Evolutionary conservation across 1,140 invertebrate species (phyloP).

Genomic region (Drosophila gunungcola): DNA sequence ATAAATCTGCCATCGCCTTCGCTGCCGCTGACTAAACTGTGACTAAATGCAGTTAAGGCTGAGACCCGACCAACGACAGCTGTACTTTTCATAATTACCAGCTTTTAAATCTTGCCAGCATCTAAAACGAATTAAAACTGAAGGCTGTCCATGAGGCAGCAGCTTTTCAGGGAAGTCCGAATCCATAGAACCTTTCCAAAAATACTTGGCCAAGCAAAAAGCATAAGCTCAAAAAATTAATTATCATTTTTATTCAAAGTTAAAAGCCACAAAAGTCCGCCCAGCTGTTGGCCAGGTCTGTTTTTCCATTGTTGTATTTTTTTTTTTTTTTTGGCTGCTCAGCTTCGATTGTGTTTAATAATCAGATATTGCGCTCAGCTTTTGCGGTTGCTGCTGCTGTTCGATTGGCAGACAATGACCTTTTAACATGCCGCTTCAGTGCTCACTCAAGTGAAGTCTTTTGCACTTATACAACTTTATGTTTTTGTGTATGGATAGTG

Average conservation of each 20-base stretch:
- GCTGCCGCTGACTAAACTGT: constrained; percentile 51
- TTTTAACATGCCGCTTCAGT: constrained; percentile 75
- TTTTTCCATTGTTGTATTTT: constrained; percentile 31
- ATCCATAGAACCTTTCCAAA: constrained; percentile 61
- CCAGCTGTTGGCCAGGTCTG: constrained; percentile 54
- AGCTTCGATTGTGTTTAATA: constrained; percentile 67
- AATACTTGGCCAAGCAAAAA: constrained; percentile 20
- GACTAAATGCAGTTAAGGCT: constrained; percentile 70
- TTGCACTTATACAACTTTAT: constrained; percentile 7
- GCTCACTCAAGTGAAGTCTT: constrained; percentile 57
- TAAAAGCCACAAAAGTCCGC: constrained; percentile 36
- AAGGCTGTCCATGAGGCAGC: constrained; percentile 39
- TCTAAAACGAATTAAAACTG: constrained; percentile 38
- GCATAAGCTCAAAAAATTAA: constrained; percentile 47
- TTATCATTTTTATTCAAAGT: constrained; percentile 61
- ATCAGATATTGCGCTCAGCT: constrained; percentile 62
- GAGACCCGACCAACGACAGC: constrained; percentile 34
- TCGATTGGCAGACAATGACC: constrained; percentile 80
- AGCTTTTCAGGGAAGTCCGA: constrained; percentile 45
- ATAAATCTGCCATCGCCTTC: constrained; percentile 56
- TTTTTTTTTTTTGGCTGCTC: constrained; percentile 22
- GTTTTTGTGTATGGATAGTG: constrained; percentile 14
- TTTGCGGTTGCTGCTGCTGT: constrained; percentile 55
- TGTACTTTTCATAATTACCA: constrained; percentile 67
- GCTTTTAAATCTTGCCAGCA: constrained; percentile 64